Evolutionary conservation across 2,888 invertebrate genomes (phyloP), one percentile per base, ranked within the genome.

Genomic region (Erynnis tages): DNA sequence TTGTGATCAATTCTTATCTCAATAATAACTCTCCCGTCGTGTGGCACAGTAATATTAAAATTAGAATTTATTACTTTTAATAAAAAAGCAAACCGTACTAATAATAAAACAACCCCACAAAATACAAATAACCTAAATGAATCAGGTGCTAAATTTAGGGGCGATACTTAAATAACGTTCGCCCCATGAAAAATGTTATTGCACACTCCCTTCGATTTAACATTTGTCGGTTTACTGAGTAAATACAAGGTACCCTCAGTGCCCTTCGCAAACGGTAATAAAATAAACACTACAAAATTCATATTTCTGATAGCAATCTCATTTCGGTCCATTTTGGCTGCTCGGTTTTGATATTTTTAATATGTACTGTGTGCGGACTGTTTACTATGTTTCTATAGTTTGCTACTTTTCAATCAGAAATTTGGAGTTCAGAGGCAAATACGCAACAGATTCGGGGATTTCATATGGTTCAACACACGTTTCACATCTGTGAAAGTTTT

Each of bases 261-360:
- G 58, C 71, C 73, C 72, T 68, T 62, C 59, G 64, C 68, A 77
- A 71, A 77, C 55, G 47, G 57, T 57, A 53, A 61, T 58, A 71
- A 69, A 74, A 69, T 71, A 77, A 80, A 77, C 67, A 75, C 56
- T 64, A 65, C 64, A 68, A 71, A 70, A 80, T 78, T 74, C 66
- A 71, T 71, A 70, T 66, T 62, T 62, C 58, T 55, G 55, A 59
- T 58, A 56, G 54, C 69, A 73, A 71, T 71, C 61, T 50, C 25
- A 21, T 50, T 43, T 43, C 40, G 5, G 21, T 21, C 21, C 21
- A 21, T 21, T n/a, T n/a, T n/a, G n/a, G n/a, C n/a, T n/a, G n/a
- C n/a, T n/a, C n/a, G n/a, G n/a, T n/a, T n/a, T 37, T 11, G 17
- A 46, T 46, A 27, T 46, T 35, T 30, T 44, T 23, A 29, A 25